Evolutionary conservation across 1,140 invertebrate species (phyloP).

Genomic region (Microplitis demolitor): DNA sequence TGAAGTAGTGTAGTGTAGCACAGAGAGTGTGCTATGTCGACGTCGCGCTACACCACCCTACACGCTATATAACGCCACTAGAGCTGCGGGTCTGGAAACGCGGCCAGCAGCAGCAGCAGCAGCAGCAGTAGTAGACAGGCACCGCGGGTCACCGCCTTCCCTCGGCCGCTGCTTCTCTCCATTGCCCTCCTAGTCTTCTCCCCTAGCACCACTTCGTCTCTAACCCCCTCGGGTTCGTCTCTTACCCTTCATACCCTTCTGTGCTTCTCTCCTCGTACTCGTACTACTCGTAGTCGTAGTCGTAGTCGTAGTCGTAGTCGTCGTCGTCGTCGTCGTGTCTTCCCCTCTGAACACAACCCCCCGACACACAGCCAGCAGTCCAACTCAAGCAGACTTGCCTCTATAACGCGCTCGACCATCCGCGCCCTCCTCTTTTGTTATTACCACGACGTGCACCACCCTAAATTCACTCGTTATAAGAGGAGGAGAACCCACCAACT

Average conservation of each 20-base stretch:
- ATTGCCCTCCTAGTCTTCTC: constrained; percentile 12
- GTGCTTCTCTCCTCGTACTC: no score
- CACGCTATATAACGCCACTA: constrained; percentile 34
- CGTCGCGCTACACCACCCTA: constrained; percentile 23
- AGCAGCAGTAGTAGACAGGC: constrained; percentile 41
- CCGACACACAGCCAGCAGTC: background rate
- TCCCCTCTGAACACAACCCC: constrained; percentile 6
- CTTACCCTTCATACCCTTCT: background rate
- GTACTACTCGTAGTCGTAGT: no score
- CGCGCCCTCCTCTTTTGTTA: constrained; percentile 30
- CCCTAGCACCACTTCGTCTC: constrained; percentile 19
- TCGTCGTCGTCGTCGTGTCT: background rate
- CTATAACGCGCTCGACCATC: background rate
- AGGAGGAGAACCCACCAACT: constrained; percentile 37
- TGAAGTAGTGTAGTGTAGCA: no score
- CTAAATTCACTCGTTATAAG: constrained; percentile 39
- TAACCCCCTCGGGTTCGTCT: constrained; percentile 11
- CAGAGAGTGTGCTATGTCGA: no score
- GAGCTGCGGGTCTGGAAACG: constrained; percentile 43
- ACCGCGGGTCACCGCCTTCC: constrained; percentile 50
- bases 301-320: no score
- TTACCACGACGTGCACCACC: constrained; percentile 42
- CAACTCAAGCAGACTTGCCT: background rate
- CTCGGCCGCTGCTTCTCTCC: constrained; percentile 26
- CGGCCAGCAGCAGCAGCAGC: constrained; percentile 41